Evolutionary conservation across 2,113 vertebrate species (phyloP).

Genomic region (Phaethornis superciliosus): DNA sequence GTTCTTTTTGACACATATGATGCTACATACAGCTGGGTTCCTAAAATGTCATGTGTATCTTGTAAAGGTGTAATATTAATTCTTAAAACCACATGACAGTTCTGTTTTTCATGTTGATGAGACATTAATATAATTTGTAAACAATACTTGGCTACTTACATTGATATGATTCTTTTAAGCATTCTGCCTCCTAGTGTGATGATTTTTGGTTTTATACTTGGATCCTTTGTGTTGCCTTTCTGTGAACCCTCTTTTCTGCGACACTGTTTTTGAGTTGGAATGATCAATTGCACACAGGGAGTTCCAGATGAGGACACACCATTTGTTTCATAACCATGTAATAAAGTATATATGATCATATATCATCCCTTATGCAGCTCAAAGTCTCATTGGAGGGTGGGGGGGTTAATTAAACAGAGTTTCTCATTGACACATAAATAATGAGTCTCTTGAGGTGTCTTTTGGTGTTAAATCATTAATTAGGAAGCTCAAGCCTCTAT

Average conservation of each 20-base stretch:
- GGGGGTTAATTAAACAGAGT: background rate
- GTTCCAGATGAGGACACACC: background rate
- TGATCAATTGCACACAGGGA: background rate
- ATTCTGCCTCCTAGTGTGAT: background rate
- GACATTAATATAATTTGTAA: background rate
- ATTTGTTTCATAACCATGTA: background rate
- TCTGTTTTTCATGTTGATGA: background rate
- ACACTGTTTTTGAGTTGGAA: background rate
- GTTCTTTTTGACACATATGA: background rate
- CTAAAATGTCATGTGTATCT: accelerated
- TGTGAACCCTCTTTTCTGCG: background rate
- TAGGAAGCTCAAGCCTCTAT: background rate
- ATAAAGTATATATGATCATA: background rate
- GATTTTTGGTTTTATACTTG: background rate
- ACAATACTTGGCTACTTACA: background rate
- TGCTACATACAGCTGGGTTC: background rate
- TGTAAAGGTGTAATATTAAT: background rate
- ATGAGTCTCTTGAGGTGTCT: background rate
- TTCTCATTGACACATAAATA: background rate
- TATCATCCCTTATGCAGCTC: background rate
- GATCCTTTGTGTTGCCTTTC: background rate
- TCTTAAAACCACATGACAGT: background rate
- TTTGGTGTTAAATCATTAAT: background rate
- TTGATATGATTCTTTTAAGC: background rate
- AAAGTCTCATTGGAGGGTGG: background rate